These are phyloP conservation scores for Pangasianodon hypophthalmus DNA, from an alignment of 2,113 vertebrate genomes.

Conservation along the genomic window DNA sequence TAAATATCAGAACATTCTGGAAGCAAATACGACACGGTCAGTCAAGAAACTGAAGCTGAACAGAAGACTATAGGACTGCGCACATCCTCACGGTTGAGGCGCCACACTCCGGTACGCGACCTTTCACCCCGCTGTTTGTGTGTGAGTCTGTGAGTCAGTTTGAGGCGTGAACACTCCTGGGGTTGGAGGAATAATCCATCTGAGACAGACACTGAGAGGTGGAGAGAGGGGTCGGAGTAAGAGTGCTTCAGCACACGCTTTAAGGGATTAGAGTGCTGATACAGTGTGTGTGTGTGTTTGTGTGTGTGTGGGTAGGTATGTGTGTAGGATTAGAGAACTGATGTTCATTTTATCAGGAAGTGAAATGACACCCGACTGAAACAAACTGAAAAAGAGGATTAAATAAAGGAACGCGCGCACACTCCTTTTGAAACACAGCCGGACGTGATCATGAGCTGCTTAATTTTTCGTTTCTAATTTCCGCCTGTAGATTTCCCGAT, in stretches of 20 bases:
- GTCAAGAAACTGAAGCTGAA: not conserved
- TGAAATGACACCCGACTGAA: conserved; percentile 10
- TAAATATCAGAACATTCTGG: not conserved
- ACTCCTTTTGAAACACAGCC: not conserved
- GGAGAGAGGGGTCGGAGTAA: conserved; percentile 16
- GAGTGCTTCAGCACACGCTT: conserved; percentile 26
- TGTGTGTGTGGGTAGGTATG: conserved; percentile 5
- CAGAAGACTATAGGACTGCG: not conserved
- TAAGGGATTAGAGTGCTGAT: conserved; percentile 46
- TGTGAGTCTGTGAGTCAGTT: conserved; percentile 4
- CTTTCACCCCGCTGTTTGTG: not conserved
- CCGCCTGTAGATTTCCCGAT: not conserved
- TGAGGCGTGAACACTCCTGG: not conserved
- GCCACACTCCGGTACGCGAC: not conserved
- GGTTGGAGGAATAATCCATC: conserved; percentile 1
- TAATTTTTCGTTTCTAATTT: not conserved
- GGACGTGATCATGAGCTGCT: not conserved
- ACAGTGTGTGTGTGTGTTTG: conserved; percentile 31
- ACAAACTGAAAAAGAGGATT: conserved; percentile 35
- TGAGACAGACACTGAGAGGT: conserved; percentile 5
- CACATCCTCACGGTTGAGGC: not conserved
- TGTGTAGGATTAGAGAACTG: conserved; percentile 33
- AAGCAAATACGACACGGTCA: not conserved
- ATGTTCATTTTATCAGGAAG: conserved; percentile 30
- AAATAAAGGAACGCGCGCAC: not conserved